Conservation (phyloP, 2,888 invertebrate species). For the Dichetophora obliterata region DNA sequence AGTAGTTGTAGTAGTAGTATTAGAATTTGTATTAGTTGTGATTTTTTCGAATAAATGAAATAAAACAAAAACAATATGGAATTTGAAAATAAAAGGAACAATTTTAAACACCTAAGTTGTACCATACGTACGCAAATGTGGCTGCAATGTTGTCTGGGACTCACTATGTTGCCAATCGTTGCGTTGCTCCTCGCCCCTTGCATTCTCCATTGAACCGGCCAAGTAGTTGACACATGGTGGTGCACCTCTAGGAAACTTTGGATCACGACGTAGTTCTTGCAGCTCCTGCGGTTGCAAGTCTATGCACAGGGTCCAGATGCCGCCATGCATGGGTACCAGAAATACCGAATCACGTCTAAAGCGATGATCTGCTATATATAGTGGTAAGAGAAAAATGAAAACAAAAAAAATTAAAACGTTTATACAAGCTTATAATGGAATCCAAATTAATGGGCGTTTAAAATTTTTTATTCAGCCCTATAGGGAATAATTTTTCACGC, state of each 20-base stretch:
- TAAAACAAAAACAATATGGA: neutral
- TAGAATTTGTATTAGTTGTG: too few species aligned
- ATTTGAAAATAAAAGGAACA: neutral
- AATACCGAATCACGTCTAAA: constrained; percentile 73
- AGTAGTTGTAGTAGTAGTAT: neutral
- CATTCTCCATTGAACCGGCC: constrained; percentile 76
- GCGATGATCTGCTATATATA: constrained; percentile 69
- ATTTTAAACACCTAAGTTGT: constrained; percentile 57
- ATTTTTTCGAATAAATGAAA: neutral
- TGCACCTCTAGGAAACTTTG: constrained; percentile 69
- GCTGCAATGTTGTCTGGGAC: constrained; percentile 71
- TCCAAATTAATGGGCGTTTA: too few species aligned
- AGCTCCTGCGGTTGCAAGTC: constrained; percentile 85
- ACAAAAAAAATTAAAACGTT: neutral
- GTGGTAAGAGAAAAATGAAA: neutral
- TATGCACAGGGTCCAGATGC: constrained; percentile 90
- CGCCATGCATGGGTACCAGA: constrained; percentile 90
- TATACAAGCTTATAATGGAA: too few species aligned
- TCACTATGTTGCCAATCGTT: constrained; percentile 86
- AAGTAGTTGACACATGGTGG: constrained; percentile 86
- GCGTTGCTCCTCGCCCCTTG: constrained; percentile 78
- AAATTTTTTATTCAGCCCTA: too few species aligned
- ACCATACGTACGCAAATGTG: constrained; percentile 70
- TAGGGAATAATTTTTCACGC: too few species aligned
- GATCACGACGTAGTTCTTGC: constrained; percentile 70